Evolutionary conservation across 2,888 invertebrate genomes (phyloP).

Genomic region (Yponomeuta cagnagella): DNA sequence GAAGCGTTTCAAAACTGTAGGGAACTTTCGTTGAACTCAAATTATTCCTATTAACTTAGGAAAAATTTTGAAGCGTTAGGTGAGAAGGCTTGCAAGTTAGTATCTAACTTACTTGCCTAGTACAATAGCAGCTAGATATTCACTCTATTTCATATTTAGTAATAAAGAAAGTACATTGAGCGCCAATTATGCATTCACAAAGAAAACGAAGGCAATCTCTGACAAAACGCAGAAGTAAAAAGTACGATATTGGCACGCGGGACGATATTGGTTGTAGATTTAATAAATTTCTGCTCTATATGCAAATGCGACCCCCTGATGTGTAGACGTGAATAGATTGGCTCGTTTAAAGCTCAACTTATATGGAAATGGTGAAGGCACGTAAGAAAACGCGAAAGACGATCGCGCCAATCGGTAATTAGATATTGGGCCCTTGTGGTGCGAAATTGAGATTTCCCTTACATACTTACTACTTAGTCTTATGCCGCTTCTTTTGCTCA

Average conservation of each 20-base stretch:
- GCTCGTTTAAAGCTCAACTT: slow-evolving; percentile 76
- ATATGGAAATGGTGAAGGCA: slow-evolving; percentile 75
- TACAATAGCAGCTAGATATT: too few relatives aligned
- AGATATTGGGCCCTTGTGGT: slow-evolving; percentile 60
- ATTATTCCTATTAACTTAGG: too few relatives aligned
- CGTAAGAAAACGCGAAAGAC: slow-evolving; percentile 72
- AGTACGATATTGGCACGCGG: slow-evolving; percentile 68
- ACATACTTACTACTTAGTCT: slow-evolving; percentile 19
- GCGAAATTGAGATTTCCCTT: slow-evolving; percentile 52
- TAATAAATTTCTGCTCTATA: slow-evolving; percentile 77
- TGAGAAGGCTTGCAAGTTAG: too few relatives aligned
- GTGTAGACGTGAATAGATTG: slow-evolving; percentile 77
- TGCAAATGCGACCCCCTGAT: slow-evolving; percentile 75
- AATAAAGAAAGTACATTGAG: background rate
- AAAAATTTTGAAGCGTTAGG: too few relatives aligned
- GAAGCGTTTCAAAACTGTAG: too few relatives aligned
- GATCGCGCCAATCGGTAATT: slow-evolving; percentile 73
- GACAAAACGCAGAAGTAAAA: slow-evolving; percentile 46
- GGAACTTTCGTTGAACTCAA: too few relatives aligned
- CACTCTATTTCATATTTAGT: background rate
- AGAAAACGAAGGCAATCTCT: slow-evolving; percentile 7
- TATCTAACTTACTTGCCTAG: too few relatives aligned
- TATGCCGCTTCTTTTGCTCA: too few relatives aligned
- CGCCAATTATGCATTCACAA: slow-evolving; percentile 4
- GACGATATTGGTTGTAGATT: slow-evolving; percentile 74